These are phyloP conservation scores for Sphenodon punctatus DNA, from an alignment of 2,797 vertebrate genomes.

Conservation along the genomic window DNA sequence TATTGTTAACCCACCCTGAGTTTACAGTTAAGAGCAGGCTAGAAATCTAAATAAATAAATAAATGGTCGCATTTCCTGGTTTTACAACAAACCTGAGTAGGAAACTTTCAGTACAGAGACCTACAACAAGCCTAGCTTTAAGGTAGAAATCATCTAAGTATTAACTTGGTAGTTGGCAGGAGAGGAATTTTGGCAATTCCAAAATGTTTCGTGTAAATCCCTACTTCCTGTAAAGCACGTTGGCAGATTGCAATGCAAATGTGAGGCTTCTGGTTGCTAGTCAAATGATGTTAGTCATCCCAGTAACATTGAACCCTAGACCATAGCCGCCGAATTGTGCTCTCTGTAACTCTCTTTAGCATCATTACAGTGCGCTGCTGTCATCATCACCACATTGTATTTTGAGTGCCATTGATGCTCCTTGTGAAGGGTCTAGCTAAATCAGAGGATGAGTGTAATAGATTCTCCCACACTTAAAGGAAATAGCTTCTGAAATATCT, in stretches of 20 bases:
- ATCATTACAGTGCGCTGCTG: not conserved
- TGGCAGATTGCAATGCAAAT: not conserved
- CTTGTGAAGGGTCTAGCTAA: not conserved
- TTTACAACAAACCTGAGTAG: not conserved
- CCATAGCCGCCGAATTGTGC: not conserved
- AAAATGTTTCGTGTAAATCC: not conserved
- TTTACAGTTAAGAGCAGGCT: no score
- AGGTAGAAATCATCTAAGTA: not conserved
- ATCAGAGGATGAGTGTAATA: not conserved
- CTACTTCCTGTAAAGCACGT: not conserved
- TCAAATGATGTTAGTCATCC: conserved; percentile 21
- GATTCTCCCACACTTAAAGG: not conserved
- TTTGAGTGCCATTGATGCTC: not conserved
- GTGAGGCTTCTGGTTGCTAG: not conserved
- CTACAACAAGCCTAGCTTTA: not conserved
- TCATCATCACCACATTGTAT: not conserved
- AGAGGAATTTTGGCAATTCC: conserved; percentile 13
- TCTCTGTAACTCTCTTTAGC: not conserved
- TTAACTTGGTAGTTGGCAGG: not conserved
- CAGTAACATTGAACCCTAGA: not conserved
- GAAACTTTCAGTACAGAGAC: not conserved
- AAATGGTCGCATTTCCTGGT: no score
- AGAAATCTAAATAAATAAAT: no score
- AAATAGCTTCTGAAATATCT: not conserved
- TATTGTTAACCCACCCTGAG: no score